phyloP scores from a whole-genome alignment of 2,113 vertebrate species.

The Brachyistius frenatus region DNA sequence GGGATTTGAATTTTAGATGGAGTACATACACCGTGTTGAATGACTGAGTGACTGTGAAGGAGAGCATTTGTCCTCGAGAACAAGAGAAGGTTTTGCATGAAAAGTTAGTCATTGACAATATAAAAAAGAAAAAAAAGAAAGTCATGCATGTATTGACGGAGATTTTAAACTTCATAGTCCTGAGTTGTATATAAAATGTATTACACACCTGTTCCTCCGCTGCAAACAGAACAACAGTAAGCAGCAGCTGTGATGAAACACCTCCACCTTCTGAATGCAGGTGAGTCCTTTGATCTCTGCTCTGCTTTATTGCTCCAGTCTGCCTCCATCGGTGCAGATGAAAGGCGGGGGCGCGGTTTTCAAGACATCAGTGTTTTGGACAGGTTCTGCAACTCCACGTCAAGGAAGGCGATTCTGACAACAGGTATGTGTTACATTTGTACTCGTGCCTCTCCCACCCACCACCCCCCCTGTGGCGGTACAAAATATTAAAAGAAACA shows the following conservation, averaged over 20 bases:
- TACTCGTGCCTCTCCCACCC: conserved; percentile 15
- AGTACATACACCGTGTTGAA: conserved; percentile 15
- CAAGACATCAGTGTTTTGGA: conserved; percentile 19
- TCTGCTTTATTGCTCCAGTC: background rate
- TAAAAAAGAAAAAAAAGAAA: no score
- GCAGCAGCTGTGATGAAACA: conserved; percentile 21
- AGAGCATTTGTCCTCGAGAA: background rate
- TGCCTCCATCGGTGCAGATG: conserved; percentile 12
- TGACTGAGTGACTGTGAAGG: background rate
- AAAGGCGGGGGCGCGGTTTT: conserved; percentile 19
- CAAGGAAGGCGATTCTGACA: conserved; percentile 47
- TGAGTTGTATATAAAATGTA: no score
- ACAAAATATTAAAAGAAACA: conserved; percentile 43
- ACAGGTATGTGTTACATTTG: conserved; percentile 44
- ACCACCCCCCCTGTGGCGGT: background rate
- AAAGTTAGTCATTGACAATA: no score
- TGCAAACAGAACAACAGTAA: background rate
- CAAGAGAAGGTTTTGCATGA: no score
- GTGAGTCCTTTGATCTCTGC: conserved; percentile 40
- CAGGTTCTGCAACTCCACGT: background rate
- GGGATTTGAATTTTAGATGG: conserved; percentile 33
- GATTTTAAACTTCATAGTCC: no score
- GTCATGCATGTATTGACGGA: no score
- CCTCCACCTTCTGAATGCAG: background rate
- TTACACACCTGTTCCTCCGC: conserved; percentile 3